These are phyloP conservation scores for Greenwoodochromis staneri DNA, from an alignment of 2,113 vertebrate species.

Conservation along the genomic window DNA sequence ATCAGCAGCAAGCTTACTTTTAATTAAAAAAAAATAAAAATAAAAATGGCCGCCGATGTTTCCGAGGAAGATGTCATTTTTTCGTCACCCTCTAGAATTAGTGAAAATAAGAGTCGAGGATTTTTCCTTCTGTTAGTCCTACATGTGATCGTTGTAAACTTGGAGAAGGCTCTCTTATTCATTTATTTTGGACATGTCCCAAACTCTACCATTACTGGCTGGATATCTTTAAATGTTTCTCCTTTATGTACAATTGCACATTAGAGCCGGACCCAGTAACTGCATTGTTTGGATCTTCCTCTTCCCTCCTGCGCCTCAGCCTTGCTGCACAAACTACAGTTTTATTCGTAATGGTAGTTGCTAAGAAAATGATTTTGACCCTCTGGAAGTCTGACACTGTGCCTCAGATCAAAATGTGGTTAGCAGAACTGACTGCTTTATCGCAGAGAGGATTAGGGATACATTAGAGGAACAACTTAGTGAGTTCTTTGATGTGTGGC, in stretches of 20 bases:
- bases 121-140: neutral
- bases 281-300: neutral
- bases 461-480: neutral
- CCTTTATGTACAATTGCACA: neutral
- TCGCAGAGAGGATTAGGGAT: neutral
- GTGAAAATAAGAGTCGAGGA: neutral
- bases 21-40: neutral
- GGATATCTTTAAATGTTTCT: neutral
- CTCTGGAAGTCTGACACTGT: neutral
- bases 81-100: neutral
- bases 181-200: neutral
- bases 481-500: neutral
- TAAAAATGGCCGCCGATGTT: neutral
- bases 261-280: neutral
- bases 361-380: neutral
- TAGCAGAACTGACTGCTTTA: neutral
- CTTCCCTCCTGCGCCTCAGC: neutral
- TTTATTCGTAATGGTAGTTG: rapidly evolving
- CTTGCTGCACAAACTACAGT: neutral
- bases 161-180: neutral
- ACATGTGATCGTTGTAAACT: neutral
- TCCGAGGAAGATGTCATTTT: neutral
- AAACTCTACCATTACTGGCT: neutral
- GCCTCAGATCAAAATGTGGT: neutral
- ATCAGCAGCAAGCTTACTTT: neutral